A percentile compares a stretch with the other conserved stretches of the same genome.
These are phyloP conservation scores for Rhincodon typus DNA, from an alignment of 2,797 vertebrate species.

Conservation along the genomic window DNA sequence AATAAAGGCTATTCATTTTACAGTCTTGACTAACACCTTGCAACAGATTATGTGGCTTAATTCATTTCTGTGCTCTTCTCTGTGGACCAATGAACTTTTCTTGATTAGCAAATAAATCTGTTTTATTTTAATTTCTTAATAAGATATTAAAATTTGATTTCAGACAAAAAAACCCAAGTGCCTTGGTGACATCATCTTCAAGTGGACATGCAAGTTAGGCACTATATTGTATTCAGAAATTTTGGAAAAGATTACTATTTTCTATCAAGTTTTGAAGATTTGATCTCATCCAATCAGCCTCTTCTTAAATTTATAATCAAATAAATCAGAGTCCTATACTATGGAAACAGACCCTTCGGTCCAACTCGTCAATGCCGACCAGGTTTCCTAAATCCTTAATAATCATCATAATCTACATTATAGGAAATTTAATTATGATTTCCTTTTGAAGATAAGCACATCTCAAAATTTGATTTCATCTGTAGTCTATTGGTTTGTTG, in stretches of 20 bases:
- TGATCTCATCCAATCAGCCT: background rate
- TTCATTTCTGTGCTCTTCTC: background rate
- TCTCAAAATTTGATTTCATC: background rate
- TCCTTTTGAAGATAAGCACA: background rate
- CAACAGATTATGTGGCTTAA: background rate
- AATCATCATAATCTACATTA: background rate
- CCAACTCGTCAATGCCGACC: too few relatives aligned
- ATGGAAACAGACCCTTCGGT: too few relatives aligned
- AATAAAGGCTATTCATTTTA: slow-evolving; percentile 21
- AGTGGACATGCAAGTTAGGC: background rate
- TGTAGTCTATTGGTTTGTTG: background rate
- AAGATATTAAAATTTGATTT: slow-evolving; percentile 9
- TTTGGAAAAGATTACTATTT: background rate
- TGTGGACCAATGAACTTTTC: background rate
- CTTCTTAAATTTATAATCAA: background rate
- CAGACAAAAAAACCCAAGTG: background rate
- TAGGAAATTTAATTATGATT: background rate
- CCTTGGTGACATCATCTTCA: background rate
- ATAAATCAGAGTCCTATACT: background rate
- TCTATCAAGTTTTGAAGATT: background rate
- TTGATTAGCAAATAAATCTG: slow-evolving; percentile 14
- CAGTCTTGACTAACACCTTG: slow-evolving; percentile 25
- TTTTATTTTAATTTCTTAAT: background rate
- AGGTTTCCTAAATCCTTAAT: too few relatives aligned
- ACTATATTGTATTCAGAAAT: background rate